phyloP scores from a whole-genome alignment of 2,113 vertebrate species.

The Oceanites oceanicus region DNA sequence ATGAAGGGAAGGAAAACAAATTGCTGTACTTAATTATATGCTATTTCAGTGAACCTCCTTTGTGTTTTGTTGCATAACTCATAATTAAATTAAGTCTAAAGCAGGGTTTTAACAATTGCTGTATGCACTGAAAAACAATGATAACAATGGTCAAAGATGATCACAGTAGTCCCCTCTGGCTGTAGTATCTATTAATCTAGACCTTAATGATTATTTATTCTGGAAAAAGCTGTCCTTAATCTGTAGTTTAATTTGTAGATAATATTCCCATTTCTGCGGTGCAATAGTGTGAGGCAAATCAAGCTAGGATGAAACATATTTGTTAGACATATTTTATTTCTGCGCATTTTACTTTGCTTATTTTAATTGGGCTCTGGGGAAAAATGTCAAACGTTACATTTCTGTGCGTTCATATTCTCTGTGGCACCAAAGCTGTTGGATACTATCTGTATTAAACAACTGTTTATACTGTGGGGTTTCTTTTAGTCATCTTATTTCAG shows the following conservation, averaged over 20 bases:
- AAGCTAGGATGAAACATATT: neutral
- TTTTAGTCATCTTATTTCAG: neutral
- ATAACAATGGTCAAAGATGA: slow-evolving; percentile 20
- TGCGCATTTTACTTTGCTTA: neutral
- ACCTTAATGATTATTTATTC: slow-evolving; percentile 14
- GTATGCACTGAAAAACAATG: slow-evolving; percentile 45
- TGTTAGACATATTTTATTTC: neutral
- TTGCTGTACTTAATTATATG: neutral
- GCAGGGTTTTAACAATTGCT: slow-evolving; percentile 28
- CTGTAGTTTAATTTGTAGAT: slow-evolving; percentile 18
- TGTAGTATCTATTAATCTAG: slow-evolving; percentile 23
- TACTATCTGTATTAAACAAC: neutral
- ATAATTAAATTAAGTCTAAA: slow-evolving; percentile 45
- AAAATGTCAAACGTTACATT: neutral
- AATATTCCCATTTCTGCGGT: neutral
- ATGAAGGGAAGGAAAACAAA: slow-evolving; percentile 13
- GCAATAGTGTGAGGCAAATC: neutral
- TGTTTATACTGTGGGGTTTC: neutral
- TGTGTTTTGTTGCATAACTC: slow-evolving; percentile 43
- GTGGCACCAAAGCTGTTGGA: neutral
- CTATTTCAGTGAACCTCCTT: neutral
- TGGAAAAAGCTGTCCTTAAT: neutral
- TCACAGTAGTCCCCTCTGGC: neutral
- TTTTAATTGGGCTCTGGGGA: slow-evolving; percentile 3
- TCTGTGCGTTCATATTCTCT: neutral